phyloP scores from a whole-genome alignment of 92 coral and sea anemone genomes.

The Montipora capitata region DNA sequence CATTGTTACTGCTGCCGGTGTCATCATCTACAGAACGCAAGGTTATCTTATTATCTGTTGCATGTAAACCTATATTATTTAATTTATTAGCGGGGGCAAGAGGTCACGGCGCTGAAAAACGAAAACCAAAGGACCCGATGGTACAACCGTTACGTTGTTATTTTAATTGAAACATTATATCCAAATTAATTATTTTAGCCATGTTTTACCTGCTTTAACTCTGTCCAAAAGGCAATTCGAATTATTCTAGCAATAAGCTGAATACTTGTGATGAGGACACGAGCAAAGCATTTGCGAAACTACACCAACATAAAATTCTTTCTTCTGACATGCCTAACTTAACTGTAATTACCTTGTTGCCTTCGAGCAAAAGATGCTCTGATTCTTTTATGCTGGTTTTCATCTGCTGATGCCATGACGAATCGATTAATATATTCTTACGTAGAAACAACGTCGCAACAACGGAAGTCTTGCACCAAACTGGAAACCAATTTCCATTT shows the following conservation, averaged over 20 bases:
- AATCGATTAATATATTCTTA: background rate
- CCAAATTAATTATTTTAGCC: background rate
- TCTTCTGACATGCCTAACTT: background rate
- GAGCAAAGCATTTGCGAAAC: background rate
- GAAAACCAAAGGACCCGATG: background rate
- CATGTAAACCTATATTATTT: too few species aligned
- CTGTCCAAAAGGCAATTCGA: background rate
- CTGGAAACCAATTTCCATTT: background rate
- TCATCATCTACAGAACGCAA: conserved; percentile 14
- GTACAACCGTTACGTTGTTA: background rate
- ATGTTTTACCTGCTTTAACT: background rate
- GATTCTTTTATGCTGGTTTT: background rate
- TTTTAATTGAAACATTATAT: background rate
- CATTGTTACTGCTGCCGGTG: conserved; percentile 19
- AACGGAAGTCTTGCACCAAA: background rate
- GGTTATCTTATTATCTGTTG: conserved; percentile 8
- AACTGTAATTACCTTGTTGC: conserved; percentile 26
- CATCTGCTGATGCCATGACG: conserved; percentile 28
- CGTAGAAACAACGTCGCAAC: background rate
- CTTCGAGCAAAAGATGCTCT: conserved; percentile 33
- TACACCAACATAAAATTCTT: background rate
- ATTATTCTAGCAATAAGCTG: background rate
- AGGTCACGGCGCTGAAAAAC: conserved; percentile 4
- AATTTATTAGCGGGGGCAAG: background rate
- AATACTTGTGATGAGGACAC: too few species aligned